These are phyloP conservation scores for Fragum fragum DNA, from an alignment of 2,888 invertebrate genomes.

Conservation along the genomic window DNA sequence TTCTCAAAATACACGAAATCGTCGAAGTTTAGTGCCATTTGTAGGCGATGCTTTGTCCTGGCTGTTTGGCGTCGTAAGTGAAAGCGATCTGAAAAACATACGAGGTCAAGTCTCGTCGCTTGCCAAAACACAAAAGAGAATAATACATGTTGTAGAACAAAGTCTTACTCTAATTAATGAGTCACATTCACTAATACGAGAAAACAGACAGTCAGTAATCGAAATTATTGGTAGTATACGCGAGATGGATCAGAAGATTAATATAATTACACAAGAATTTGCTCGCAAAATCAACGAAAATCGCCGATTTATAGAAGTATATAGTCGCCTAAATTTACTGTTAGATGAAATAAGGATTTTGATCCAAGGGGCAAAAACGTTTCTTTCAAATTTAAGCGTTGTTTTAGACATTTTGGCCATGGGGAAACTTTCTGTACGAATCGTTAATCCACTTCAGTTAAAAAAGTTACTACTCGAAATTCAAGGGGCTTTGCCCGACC, in stretches of 20 bases:
- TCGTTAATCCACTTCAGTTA: background rate
- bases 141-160: slow-evolving; percentile 11
- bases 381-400: no score
- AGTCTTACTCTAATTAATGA: background rate
- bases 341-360: no score
- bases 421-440: background rate
- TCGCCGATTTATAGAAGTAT: no score
- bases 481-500: background rate
- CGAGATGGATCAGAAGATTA: background rate
- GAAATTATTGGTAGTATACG: background rate
- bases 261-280: no score
- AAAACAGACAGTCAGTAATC: slow-evolving; percentile 10
- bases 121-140: background rate
- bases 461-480: background rate
- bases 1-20: background rate
- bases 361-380: no score
- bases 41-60: background rate
- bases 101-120: background rate
- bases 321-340: no score
- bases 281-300: no score
- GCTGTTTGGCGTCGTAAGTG: background rate
- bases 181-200: background rate
- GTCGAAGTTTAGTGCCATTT: background rate
- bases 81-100: background rate
- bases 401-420: no score